phyloP scores from a whole-genome alignment of 2,888 invertebrate species.

The Kuschelorhynchus macadamiae region DNA sequence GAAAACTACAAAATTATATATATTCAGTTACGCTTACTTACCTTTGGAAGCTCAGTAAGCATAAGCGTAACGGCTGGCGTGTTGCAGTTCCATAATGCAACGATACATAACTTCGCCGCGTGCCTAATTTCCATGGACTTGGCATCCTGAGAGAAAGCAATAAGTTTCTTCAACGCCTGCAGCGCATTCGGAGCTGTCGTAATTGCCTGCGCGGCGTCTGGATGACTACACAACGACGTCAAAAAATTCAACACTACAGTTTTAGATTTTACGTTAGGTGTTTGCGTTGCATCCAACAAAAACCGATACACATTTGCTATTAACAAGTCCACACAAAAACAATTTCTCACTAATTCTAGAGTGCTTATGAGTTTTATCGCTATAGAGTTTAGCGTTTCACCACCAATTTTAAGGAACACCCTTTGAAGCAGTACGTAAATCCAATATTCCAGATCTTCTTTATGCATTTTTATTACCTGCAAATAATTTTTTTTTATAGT shows the following conservation, averaged over 20 bases:
- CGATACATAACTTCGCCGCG: conserved; percentile 75
- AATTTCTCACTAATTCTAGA: conserved; percentile 81
- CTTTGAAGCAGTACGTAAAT: conserved; percentile 87
- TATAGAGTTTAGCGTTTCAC: conserved; percentile 92
- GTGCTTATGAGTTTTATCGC: conserved; percentile 92
- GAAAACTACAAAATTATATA: too few species aligned
- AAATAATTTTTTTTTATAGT: not conserved
- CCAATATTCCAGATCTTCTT: conserved; percentile 92
- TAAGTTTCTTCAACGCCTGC: conserved; percentile 82
- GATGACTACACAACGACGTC: conserved; percentile 76
- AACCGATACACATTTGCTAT: conserved; percentile 82
- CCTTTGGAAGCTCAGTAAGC: conserved; percentile 71
- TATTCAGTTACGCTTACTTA: too few species aligned
- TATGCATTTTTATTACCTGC: conserved; percentile 80
- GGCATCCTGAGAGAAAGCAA: conserved; percentile 78
- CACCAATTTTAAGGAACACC: conserved; percentile 84
- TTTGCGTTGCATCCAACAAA: conserved; percentile 92
- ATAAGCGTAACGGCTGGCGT: conserved; percentile 90
- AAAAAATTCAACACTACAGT: conserved; percentile 82
- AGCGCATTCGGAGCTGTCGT: conserved; percentile 69
- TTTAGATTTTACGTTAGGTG: conserved; percentile 88
- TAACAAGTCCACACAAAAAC: conserved; percentile 78
- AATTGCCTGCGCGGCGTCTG: conserved; percentile 70
- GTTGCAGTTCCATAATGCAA: conserved; percentile 92
- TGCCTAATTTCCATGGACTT: conserved; percentile 80